A percentile compares a stretch with the other conserved stretches of the same genome.
These are phyloP conservation scores for Bolinopsis microptera DNA, from an alignment of 37 sponge, comb jelly and placozoan genomes.

Conservation along the genomic window DNA sequence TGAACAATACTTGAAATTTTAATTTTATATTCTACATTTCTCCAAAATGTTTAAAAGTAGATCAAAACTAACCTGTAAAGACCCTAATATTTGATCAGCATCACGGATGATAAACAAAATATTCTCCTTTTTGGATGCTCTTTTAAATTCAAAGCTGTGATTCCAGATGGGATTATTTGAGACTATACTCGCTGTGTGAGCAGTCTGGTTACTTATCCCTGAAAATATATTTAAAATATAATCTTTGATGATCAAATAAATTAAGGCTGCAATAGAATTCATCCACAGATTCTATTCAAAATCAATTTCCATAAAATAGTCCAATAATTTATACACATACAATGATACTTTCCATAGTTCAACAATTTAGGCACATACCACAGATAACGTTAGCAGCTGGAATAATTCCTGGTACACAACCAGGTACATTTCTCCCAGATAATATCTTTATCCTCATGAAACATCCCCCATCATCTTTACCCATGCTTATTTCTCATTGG, in stretches of 20 bases:
- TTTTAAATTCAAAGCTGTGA: background rate
- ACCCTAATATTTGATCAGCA: slow-evolving; percentile 38
- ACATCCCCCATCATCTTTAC: background rate
- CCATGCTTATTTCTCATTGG: background rate
- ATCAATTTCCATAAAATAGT: background rate
- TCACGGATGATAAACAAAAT: background rate
- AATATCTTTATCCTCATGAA: background rate
- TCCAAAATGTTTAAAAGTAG: too few species aligned
- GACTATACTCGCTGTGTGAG: background rate
- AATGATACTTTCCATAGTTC: too few species aligned
- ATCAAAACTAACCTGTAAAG: slow-evolving; percentile 26
- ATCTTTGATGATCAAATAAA: too few species aligned
- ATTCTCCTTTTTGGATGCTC: background rate
- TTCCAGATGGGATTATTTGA: slow-evolving; percentile 21
- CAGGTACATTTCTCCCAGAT: slow-evolving; percentile 11
- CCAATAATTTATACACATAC: background rate
- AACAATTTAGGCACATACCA: background rate
- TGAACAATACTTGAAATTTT: too few species aligned
- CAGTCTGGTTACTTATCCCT: background rate
- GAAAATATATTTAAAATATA: background rate
- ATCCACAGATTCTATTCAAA: background rate
- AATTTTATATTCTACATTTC: too few species aligned
- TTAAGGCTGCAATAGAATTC: too few species aligned
- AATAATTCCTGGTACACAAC: background rate
- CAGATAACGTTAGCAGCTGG: slow-evolving; percentile 37